Percentiles rank a stretch among this genome's conserved stretches.
phyloP scores from a whole-genome alignment of 1,140 invertebrate species.

The Pseudomyrmex gracilis region DNA sequence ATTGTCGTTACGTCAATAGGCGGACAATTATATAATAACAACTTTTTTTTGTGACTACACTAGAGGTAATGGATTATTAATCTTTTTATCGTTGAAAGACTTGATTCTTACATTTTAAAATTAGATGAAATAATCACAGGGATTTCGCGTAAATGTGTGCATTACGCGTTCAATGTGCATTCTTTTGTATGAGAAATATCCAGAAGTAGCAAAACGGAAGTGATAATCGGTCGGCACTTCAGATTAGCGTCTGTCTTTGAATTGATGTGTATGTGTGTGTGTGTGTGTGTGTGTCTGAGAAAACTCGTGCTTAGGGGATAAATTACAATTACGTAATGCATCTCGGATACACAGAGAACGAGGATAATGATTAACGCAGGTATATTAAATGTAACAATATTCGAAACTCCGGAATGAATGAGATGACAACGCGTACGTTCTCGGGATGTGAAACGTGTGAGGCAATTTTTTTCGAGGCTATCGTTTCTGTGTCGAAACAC shows the following conservation, averaged over 20 bases:
- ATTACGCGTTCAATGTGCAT: background rate
- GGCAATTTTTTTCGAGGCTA: no score
- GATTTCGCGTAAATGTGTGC: background rate
- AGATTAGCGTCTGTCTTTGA: slow-evolving; percentile 50
- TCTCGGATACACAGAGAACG: slow-evolving; percentile 51
- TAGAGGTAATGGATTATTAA: background rate
- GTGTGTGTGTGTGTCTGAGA: slow-evolving; percentile 13
- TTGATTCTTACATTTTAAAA: background rate
- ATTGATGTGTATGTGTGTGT: no score
- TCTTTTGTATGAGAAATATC: background rate
- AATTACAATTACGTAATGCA: slow-evolving; percentile 68
- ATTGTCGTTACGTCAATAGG: background rate
- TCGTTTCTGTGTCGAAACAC: no score
- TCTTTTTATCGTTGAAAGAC: background rate
- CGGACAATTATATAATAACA: background rate
- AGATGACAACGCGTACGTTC: no score
- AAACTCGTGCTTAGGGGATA: slow-evolving; percentile 43
- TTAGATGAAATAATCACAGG: background rate
- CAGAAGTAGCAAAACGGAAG: slow-evolving; percentile 51
- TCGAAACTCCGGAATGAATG: no score
- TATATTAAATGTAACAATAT: no score
- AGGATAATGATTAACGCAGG: background rate
- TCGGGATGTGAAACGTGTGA: no score
- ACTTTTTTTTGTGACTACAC: background rate
- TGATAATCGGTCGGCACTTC: slow-evolving; percentile 62